phyloP scores from a whole-genome alignment of 2,888 invertebrate genomes.

The Raillietiella orientalis region DNA sequence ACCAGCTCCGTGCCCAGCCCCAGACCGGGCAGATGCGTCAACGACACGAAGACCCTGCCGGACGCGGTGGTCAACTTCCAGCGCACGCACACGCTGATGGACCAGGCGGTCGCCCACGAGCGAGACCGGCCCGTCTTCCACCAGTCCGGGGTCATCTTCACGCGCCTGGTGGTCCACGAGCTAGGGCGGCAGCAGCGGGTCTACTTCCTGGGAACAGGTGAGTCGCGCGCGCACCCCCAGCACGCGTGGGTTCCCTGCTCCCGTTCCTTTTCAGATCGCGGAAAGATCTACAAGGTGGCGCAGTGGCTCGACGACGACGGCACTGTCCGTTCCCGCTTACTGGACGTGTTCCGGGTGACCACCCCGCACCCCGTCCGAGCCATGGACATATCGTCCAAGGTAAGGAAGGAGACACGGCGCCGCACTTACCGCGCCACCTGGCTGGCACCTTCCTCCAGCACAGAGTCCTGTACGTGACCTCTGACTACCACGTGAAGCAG shows the following conservation, averaged over 20 bases:
- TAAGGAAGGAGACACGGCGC: constrained; percentile 8
- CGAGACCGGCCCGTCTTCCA: constrained; percentile 76
- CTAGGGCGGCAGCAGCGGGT: constrained; percentile 47
- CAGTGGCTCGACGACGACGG: constrained; percentile 47
- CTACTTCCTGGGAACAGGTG: constrained; percentile 69
- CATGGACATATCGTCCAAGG: constrained; percentile 53
- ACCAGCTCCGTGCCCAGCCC: constrained; percentile 70
- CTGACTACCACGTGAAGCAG: constrained; percentile 58
- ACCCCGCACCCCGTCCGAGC: constrained; percentile 53
- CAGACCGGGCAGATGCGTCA: constrained; percentile 72
- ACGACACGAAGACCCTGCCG: constrained; percentile 59
- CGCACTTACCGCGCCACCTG: too few species aligned
- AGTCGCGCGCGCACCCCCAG: too few species aligned
- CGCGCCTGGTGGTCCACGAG: constrained; percentile 62
- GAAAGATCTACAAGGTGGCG: constrained; percentile 70
- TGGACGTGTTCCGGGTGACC: constrained; percentile 74
- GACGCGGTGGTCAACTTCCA: constrained; percentile 86
- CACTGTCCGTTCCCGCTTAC: constrained; percentile 46
- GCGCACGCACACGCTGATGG: constrained; percentile 87
- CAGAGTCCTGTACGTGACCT: constrained; percentile 63
- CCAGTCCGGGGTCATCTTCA: constrained; percentile 68
- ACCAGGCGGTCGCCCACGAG: constrained; percentile 73
- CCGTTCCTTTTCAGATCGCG: constrained; percentile 26
- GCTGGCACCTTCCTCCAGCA: constrained; percentile 17
- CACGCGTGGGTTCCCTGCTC: constrained; percentile 10